Base-by-base conservation (phyloP, 2,113 vertebrate species). In the Dromiciops gliroides region DNA sequence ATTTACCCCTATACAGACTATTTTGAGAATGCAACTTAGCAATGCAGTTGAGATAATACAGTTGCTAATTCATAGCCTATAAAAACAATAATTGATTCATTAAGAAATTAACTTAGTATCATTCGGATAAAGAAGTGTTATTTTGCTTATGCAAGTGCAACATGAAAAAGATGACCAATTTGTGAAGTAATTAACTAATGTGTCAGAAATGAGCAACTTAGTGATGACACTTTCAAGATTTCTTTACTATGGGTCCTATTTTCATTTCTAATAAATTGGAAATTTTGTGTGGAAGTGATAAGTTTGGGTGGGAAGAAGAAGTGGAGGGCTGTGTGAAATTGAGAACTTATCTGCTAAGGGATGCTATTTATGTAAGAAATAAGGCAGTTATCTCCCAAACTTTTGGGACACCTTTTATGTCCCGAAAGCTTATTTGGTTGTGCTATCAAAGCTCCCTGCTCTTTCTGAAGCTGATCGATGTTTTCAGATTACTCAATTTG, bases 161-260 rank as follows among this genome's bases (percentile, higher is more conserved):
- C 96, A 50, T 89, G 94, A 98, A 98, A 95, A 96, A 75, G 95
- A 97, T 97, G 95, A 97, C 96, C 94, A 97, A 98, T 98, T 14
- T 94, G 93, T 94, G 89, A 98, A 98, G 94, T 95, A 95, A 98
- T 98, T 98, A 98, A 96, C 94, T 97, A 94, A 97, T 47, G 96
- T 93, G 92, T 28, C 91, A 97, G 94, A 97, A 98, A 96, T 92
- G 51, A 98, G 93, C 95, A 88, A 96, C 92, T 95, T 97, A 67
- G 93, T 97, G 92, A 92, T 94, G 95, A 95, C 92, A 96, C 83
- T 91, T 96, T 60, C 56, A 92, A 96, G 92, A 89, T 83, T 96
- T 93, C 95, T 94, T 92, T 50, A 96, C 90, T 93, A 28, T 94
- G 89, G 91, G 31, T 25, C 31, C 25, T 92, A 51, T 92, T 97